Base-by-base conservation (phyloP, 92 coral and sea anemone species). In the Galaxea fascicularis region DNA sequence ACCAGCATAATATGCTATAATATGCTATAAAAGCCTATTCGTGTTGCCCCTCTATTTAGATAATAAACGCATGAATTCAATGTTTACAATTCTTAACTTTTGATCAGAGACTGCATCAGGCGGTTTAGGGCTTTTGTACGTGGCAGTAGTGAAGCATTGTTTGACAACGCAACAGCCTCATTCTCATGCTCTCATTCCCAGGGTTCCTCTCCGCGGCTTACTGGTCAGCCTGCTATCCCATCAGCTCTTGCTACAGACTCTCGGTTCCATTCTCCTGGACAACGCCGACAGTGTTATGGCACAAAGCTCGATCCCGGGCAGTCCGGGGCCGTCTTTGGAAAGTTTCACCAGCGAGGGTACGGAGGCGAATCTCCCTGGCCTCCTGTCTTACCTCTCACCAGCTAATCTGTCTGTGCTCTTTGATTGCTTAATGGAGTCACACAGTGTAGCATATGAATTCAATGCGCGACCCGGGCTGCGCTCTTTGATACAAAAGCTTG, bases 341-440 rank as follows among this genome's bases (percentile, higher is more conserved):
- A 75, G 80, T 25, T 79, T 73, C 22, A 77, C 77, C 54, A 82
- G 56, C 44, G 94, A 91, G 22, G 86, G 90, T 17, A 60, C 95
- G 14, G 99, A 97, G 72, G 80, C 91, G 22, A 73, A 89, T 47
- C 88, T 97, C 39, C 98, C 99, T 35, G 99, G 99, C 14, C 93
- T 94, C 24, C 86, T 97, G 35, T 93, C 92, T 20, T 92, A 94
- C 65, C 93, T 97, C 24, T 95, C 97, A 20, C 98, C 99, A 1
- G 98, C 98, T 11, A 97, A 97, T 46, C 90, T 97, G 44, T 94
- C 98, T 15, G 98, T 97, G 62, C 75, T 97, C 35, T 97, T 97
- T 76, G 99, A 97, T 57, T 97, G 99, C 73, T 80, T 97, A 65
- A 97, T 97, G 99, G 99, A 97, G 82, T 97, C 99, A 0, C 99